Evolutionary conservation across 1,140 invertebrate genomes (phyloP).

Genomic region (Chionoecetes opilio): DNA sequence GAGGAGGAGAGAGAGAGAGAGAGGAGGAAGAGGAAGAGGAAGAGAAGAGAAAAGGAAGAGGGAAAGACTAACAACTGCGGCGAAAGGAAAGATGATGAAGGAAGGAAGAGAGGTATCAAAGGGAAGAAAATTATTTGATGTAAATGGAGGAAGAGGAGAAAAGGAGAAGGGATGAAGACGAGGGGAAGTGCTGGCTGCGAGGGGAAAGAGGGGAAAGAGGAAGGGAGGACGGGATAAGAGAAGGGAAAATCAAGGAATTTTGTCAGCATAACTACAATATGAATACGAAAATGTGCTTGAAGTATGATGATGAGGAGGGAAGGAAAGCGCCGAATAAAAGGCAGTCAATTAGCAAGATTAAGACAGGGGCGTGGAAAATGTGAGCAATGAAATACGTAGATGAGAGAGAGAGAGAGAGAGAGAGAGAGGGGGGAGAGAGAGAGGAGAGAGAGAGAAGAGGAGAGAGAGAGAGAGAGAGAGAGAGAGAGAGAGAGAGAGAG

Average conservation of each 20-base stretch:
- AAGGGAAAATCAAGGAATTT: constrained; percentile 17
- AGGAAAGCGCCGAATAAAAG: neutral
- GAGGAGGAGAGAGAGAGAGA: no score
- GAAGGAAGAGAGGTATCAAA: neutral
- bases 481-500: constrained; percentile 36
- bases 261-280: constrained; percentile 8
- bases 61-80: neutral
- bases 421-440: neutral
- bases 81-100: neutral
- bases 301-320: constrained; percentile 35
- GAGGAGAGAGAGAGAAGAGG: constrained; percentile 5
- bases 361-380: no score
- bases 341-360: neutral
- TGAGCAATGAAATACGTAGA: neutral
- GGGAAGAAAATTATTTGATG: constrained; percentile 21
- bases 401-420: constrained; percentile 40
- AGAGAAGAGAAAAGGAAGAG: neutral
- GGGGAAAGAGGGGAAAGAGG: neutral
- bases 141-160: neutral
- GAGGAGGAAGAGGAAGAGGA: neutral
- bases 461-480: constrained; percentile 47
- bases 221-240: neutral
- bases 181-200: neutral
- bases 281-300: constrained; percentile 11
- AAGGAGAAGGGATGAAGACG: neutral